These are phyloP conservation scores for Corythucha ciliata DNA, from an alignment of 2,888 invertebrate species.

Conservation along the genomic window DNA sequence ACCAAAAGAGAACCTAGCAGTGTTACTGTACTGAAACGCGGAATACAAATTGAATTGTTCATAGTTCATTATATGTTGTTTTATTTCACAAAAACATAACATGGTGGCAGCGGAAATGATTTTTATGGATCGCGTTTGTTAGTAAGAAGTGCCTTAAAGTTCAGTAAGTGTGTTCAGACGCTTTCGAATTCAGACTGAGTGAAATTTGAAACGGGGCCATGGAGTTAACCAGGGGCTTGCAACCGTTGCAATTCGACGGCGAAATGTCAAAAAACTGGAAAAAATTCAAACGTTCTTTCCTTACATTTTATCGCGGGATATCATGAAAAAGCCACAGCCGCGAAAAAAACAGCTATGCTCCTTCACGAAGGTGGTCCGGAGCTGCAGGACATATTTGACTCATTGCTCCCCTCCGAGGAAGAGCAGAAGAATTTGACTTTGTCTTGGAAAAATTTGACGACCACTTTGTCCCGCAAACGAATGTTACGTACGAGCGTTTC, in stretches of 20 bases:
- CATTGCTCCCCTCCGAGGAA: not conserved
- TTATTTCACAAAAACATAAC: too few species aligned
- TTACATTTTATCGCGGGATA: not conserved
- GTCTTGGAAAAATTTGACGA: constrained; percentile 7
- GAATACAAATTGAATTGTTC: too few species aligned
- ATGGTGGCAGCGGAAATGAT: too few species aligned
- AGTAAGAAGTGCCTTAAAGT: too few species aligned
- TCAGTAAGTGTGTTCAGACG: too few species aligned
- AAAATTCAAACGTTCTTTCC: constrained; percentile 2
- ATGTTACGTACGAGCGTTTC: constrained; percentile 13
- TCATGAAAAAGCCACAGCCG: not conserved
- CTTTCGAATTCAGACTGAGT: too few species aligned
- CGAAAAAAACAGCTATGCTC: constrained; percentile 11
- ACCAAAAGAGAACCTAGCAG: too few species aligned
- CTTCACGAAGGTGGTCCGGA: not conserved
- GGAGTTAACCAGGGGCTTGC: too few species aligned
- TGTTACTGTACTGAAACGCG: too few species aligned
- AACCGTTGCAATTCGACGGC: constrained; percentile 1
- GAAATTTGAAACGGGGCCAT: too few species aligned
- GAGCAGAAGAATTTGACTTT: not conserved
- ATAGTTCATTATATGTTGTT: too few species aligned
- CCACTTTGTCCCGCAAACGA: constrained; percentile 4
- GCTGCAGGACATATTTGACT: constrained; percentile 8
- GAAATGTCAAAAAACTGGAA: constrained; percentile 10
- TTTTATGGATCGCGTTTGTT: too few species aligned